Evolutionary conservation across 2,888 invertebrate genomes (phyloP).

Genomic region (Stenodema calcarata): DNA sequence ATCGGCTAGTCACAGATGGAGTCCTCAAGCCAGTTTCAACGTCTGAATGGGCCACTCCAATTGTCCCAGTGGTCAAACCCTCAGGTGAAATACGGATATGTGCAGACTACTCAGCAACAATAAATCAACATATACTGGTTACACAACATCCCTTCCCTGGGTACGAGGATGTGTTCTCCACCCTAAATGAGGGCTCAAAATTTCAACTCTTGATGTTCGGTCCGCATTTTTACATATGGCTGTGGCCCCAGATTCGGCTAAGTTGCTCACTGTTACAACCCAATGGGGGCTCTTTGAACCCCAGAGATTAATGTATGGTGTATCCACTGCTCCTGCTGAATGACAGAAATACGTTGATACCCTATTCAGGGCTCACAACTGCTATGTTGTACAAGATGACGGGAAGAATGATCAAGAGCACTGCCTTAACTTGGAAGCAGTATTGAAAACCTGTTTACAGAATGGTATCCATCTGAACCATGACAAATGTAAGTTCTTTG

Average conservation of each 20-base stretch:
- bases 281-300: not conserved
- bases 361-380: not conserved
- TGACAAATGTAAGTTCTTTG: not conserved
- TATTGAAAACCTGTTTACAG: not conserved
- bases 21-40: not conserved
- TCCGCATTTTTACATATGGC: not conserved
- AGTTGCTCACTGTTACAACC: not conserved
- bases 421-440: not conserved
- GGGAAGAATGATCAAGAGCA: not conserved
- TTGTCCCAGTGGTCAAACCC: conserved; percentile 60
- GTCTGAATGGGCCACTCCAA: conserved; percentile 59
- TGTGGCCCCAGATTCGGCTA: not conserved
- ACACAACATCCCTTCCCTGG: conserved; percentile 10
- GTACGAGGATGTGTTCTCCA: not conserved
- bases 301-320: not conserved
- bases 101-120: conserved; percentile 59
- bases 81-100: conserved; percentile 59
- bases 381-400: not conserved
- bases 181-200: not conserved
- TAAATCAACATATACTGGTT: conserved; percentile 56
- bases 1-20: not conserved
- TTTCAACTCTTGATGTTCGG: not conserved
- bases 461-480: not conserved
- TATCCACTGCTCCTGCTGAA: not conserved
- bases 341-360: not conserved